Evolutionary conservation across 2,888 invertebrate species (phyloP).

Genomic region (Selenia dentaria): DNA sequence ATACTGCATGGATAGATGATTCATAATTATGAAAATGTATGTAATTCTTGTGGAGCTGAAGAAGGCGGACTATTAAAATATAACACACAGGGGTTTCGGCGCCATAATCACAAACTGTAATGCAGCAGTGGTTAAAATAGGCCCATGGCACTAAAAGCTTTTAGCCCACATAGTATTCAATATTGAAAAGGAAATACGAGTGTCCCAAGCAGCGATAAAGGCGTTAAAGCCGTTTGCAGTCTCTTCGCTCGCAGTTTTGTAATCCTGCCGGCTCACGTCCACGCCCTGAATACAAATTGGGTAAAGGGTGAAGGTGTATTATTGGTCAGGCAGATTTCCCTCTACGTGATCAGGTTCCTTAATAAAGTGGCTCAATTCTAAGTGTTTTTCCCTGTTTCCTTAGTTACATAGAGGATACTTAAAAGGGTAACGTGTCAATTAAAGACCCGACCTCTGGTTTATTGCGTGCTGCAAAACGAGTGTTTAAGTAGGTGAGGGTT

Average conservation of each 20-base stretch:
- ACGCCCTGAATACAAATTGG: constrained; percentile 62
- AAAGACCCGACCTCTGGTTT: constrained; percentile 40
- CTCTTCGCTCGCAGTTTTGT: constrained; percentile 62
- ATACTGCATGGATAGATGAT: no score
- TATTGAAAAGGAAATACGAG: constrained; percentile 37
- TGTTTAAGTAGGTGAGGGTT: constrained; percentile 27
- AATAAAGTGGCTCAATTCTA: constrained; percentile 54
- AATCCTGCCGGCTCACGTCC: constrained; percentile 53
- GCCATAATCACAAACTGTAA: no score
- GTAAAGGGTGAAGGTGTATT: constrained; percentile 67
- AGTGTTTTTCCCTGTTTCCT: constrained; percentile 57
- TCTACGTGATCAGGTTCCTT: constrained; percentile 59
- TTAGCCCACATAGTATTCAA: constrained; percentile 36
- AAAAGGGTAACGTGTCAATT: constrained; percentile 49
- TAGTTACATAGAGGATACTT: constrained; percentile 41
- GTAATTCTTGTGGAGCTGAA: no score
- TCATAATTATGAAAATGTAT: no score
- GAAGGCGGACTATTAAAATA: no score
- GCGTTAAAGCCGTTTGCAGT: constrained; percentile 63
- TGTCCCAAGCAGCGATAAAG: constrained; percentile 53
- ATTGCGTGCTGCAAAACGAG: constrained; percentile 35
- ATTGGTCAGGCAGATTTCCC: constrained; percentile 72
- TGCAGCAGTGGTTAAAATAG: not conserved
- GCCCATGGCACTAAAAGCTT: constrained; percentile 14
- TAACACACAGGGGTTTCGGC: no score